Conservation (phyloP, 2,888 invertebrate genomes). For the Mesochorus sp. region DNA sequence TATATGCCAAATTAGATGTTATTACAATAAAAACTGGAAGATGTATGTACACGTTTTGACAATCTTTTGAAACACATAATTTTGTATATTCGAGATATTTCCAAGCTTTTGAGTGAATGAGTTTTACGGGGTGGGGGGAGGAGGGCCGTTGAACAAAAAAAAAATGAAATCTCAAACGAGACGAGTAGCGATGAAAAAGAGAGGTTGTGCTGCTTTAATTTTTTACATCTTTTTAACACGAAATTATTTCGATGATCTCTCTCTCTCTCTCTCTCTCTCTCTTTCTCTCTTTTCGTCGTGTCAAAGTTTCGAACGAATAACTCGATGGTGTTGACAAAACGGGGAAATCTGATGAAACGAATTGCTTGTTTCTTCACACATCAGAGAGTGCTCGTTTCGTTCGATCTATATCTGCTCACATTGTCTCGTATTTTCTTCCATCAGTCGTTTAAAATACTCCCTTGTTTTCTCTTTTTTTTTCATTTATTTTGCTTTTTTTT, state of each 20-base stretch:
- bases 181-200: conserved; percentile 12
- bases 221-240: conserved; percentile 7
- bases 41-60: conserved; percentile 44
- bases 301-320: background rate
- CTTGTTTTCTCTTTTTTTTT: conserved; percentile 20
- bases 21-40: conserved; percentile 43
- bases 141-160: background rate
- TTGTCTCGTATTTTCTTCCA: background rate
- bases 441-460: background rate
- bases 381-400: conserved; percentile 13
- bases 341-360: conserved; percentile 72
- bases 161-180: conserved; percentile 12
- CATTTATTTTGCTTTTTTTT: conserved; percentile 33
- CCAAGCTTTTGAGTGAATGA: conserved; percentile 5
- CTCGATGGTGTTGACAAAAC: conserved; percentile 17
- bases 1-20: conserved; percentile 28
- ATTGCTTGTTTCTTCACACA: conserved; percentile 56
- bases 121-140: background rate
- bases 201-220: conserved; percentile 31
- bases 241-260: conserved; percentile 2
- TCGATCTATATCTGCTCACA: background rate
- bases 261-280: background rate
- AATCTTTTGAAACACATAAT: conserved; percentile 32
- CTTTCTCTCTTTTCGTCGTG: background rate
- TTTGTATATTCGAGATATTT: conserved; percentile 53